Conservation (phyloP, 2,888 invertebrate species). For the Ormyrus pomaceus region DNA sequence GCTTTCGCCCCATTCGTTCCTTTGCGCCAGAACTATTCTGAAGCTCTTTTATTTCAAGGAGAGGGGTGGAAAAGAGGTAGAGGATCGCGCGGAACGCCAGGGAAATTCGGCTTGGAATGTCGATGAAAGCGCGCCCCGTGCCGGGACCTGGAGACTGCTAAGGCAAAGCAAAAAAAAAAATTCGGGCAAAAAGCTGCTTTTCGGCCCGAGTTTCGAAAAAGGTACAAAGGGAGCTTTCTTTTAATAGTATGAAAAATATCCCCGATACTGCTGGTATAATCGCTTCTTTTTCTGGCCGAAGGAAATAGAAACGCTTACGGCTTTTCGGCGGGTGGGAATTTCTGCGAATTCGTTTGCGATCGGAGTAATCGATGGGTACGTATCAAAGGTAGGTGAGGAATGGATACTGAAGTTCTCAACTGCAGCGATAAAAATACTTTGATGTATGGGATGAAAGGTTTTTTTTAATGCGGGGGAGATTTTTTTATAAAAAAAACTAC, state of each 20-base stretch:
- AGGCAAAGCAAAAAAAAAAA: constrained; percentile 1
- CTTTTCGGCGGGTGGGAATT: no score
- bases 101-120: constrained; percentile 54
- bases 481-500: no score
- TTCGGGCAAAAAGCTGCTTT: constrained; percentile 24
- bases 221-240: constrained; percentile 9
- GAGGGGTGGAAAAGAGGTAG: constrained; percentile 18
- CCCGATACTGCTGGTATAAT: not conserved
- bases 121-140: constrained; percentile 38
- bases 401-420: no score
- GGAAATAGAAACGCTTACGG: no score
- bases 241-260: constrained; percentile 45
- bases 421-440: no score
- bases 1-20: constrained; percentile 56
- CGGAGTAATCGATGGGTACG: no score
- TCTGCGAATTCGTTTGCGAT: no score
- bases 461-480: no score
- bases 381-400: no score
- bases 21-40: constrained; percentile 52
- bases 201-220: constrained; percentile 20
- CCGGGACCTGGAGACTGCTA: not conserved
- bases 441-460: no score
- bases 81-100: constrained; percentile 51
- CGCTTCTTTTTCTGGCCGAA: not conserved
- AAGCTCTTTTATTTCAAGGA: constrained; percentile 52